Percentiles rank a stretch among this genome's conserved stretches.
Conservation (phyloP, 2,888 invertebrate genomes). For the Ichneumoninae sp. region DNA sequence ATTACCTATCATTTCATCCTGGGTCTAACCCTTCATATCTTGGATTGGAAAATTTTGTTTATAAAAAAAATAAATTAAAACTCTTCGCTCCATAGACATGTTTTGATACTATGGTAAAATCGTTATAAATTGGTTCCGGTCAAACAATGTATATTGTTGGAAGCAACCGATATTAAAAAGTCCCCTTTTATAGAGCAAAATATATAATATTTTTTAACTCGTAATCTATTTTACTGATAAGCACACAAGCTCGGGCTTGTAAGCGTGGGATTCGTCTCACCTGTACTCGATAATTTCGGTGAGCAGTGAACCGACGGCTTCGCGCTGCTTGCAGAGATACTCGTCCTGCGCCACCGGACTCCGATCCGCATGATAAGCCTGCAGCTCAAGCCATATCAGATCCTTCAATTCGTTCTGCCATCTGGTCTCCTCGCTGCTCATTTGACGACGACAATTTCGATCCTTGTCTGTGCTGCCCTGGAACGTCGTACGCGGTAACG, state of each 20-base stretch:
- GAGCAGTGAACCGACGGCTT: constrained; percentile 89
- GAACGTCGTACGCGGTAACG: constrained; percentile 25
- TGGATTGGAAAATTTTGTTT: too few species aligned
- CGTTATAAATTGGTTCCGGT: too few species aligned
- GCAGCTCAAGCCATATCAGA: constrained; percentile 95
- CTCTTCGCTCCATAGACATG: too few species aligned
- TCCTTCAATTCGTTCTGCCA: constrained; percentile 96
- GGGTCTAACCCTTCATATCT: too few species aligned
- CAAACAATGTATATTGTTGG: neutral
- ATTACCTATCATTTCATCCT: too few species aligned
- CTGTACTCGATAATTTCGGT: constrained; percentile 91
- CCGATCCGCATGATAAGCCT: constrained; percentile 92
- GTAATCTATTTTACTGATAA: neutral
- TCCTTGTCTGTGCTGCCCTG: constrained; percentile 89
- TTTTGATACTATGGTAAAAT: too few species aligned
- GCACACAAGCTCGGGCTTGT: neutral
- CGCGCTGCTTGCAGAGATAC: constrained; percentile 90
- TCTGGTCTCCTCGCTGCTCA: constrained; percentile 93
- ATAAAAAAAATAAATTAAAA: too few species aligned
- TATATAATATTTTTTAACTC: neutral
- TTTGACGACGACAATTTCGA: constrained; percentile 86
- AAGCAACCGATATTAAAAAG: neutral
- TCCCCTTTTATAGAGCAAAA: neutral
- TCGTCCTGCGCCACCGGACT: constrained; percentile 92
- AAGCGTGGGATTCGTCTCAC: constrained; percentile 81